Evolutionary conservation across 2,113 vertebrate genomes (phyloP).

Genomic region (Scalopus aquaticus): DNA sequence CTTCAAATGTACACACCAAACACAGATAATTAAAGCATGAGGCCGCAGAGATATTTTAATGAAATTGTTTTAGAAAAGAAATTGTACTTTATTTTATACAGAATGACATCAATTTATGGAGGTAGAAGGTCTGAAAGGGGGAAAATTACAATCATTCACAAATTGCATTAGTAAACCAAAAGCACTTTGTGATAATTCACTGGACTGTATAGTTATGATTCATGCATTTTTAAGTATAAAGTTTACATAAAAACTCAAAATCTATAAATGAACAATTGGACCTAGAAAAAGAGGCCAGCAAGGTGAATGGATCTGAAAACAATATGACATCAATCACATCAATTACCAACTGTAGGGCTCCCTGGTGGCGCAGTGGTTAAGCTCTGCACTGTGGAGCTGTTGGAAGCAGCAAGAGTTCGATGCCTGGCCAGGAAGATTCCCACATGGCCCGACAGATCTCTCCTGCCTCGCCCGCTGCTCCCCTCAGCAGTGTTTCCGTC

Average conservation of each 20-base stretch:
- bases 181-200: neutral
- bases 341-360: no score
- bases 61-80: conserved; percentile 22
- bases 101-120: neutral
- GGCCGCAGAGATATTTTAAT: neutral
- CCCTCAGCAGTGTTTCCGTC: no score
- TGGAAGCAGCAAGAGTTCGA: no score
- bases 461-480: no score
- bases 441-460: no score
- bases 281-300: neutral
- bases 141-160: neutral
- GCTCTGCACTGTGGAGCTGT: no score
- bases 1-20: neutral
- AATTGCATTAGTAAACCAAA: conserved; percentile 39
- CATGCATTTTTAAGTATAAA: neutral
- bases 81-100: conserved; percentile 35
- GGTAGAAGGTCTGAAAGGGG: neutral
- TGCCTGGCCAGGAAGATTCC: no score
- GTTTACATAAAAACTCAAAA: conserved; percentile 28
- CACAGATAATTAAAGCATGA: conserved; percentile 5
- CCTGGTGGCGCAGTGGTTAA: no score
- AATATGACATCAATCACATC: neutral
- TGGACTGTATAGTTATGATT: neutral
- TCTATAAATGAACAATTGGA: neutral
- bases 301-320: neutral